Percentiles rank a stretch among this genome's conserved stretches.
Evolutionary conservation across 2,113 vertebrate genomes (phyloP).

Genomic region (Oceanites oceanicus): DNA sequence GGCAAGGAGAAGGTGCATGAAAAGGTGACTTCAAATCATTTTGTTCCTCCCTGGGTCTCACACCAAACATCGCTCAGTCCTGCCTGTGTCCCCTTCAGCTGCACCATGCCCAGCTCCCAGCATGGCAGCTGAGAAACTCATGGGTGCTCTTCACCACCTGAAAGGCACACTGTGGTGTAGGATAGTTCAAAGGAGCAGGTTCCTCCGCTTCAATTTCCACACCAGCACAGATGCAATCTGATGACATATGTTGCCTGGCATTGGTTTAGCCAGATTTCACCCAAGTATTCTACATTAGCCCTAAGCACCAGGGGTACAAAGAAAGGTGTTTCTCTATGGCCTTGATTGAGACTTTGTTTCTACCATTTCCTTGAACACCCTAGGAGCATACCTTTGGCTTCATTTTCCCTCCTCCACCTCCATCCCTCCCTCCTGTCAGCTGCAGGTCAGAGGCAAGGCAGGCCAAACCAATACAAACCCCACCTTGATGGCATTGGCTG

Average conservation of each 20-base stretch:
- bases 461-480: accelerated
- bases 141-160: background rate
- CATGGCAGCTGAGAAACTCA: background rate
- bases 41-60: background rate
- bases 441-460: background rate
- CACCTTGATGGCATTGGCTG: background rate
- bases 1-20: background rate
- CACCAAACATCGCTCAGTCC: background rate
- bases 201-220: background rate
- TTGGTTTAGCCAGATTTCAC: background rate
- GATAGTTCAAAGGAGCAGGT: background rate
- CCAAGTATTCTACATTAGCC: background rate
- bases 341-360: background rate
- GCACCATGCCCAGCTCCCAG: background rate
- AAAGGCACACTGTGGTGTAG: background rate
- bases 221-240: background rate
- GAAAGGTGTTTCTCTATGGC: background rate
- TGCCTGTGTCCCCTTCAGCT: background rate
- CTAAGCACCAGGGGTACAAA: background rate
- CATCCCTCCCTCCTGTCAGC: background rate
- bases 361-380: background rate
- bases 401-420: background rate
- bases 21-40: background rate
- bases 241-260: background rate
- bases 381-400: background rate